phyloP scores from a whole-genome alignment of 2,888 invertebrate species.

The Oeneis ivallda region DNA sequence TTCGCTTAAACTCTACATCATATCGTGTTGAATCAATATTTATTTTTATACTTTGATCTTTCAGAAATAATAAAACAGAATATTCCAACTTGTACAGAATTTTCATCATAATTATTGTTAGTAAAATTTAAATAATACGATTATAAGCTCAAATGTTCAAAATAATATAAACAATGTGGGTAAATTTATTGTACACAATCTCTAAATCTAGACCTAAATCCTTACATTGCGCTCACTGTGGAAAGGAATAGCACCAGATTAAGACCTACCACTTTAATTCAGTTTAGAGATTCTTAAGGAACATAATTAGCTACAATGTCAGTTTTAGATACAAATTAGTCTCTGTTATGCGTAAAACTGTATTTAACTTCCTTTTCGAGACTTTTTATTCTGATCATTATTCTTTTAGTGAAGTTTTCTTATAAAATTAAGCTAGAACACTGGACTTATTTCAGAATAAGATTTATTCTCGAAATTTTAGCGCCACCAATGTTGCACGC shows the following conservation, averaged over 20 bases:
- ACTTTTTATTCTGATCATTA: neutral
- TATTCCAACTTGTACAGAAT: neutral
- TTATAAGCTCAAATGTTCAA: slow-evolving; percentile 20
- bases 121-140: neutral
- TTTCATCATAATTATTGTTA: neutral
- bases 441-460: neutral
- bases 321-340: slow-evolving; percentile 13
- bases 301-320: neutral
- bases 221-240: too few species aligned
- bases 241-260: too few species aligned
- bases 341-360: neutral
- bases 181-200: too few species aligned
- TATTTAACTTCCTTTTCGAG: neutral
- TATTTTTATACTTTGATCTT: slow-evolving; percentile 2
- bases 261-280: too few species aligned
- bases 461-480: too few species aligned
- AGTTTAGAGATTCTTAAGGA: too few species aligned
- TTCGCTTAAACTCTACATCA: slow-evolving; percentile 4
- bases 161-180: neutral
- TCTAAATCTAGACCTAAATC: too few species aligned
- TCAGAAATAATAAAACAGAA: neutral
- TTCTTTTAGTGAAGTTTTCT: neutral
- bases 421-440: neutral
- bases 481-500: too few species aligned
- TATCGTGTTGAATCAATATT: neutral